Evolutionary conservation across 2,113 vertebrate species (phyloP).

Genomic region (Chaenocephalus aceratus): DNA sequence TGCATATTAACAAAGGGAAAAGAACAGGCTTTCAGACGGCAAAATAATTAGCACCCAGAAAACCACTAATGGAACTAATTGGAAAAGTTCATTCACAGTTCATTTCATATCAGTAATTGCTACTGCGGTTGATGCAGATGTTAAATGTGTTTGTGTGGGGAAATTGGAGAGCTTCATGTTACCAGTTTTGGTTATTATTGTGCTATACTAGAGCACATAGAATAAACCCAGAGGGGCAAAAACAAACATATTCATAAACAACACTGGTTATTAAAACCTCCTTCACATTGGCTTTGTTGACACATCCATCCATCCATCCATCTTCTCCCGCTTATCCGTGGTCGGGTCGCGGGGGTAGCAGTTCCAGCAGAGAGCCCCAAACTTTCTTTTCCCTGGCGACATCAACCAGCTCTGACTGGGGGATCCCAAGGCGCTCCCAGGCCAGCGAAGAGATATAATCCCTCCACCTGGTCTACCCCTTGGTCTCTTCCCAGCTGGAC

Average conservation of each 20-base stretch:
- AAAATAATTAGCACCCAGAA: neutral
- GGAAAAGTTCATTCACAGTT: constrained; percentile 15
- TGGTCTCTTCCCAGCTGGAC: too few species aligned
- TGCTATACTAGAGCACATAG: neutral
- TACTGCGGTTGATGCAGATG: neutral
- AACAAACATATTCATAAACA: neutral
- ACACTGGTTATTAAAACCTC: neutral
- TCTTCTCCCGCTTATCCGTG: too few species aligned
- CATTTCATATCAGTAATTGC: neutral
- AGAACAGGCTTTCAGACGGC: neutral
- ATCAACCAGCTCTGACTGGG: too few species aligned
- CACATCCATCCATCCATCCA: too few species aligned
- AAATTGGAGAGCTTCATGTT: neutral
- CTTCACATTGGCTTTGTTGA: neutral
- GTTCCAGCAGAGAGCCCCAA: too few species aligned
- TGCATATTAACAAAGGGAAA: neutral
- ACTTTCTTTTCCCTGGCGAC: too few species aligned
- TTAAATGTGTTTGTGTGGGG: neutral
- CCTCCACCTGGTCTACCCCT: too few species aligned
- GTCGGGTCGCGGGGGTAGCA: too few species aligned
- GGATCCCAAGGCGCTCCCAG: too few species aligned
- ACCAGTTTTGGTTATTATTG: constrained; percentile 1
- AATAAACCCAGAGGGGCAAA: constrained; percentile 8
- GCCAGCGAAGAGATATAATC: too few species aligned
- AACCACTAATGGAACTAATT: neutral